Percentiles rank a stretch among this genome's conserved stretches.
These are phyloP conservation scores for Dendronephthya gigantea DNA, from an alignment of 64 coral and sea anemone genomes.

Conservation along the genomic window DNA sequence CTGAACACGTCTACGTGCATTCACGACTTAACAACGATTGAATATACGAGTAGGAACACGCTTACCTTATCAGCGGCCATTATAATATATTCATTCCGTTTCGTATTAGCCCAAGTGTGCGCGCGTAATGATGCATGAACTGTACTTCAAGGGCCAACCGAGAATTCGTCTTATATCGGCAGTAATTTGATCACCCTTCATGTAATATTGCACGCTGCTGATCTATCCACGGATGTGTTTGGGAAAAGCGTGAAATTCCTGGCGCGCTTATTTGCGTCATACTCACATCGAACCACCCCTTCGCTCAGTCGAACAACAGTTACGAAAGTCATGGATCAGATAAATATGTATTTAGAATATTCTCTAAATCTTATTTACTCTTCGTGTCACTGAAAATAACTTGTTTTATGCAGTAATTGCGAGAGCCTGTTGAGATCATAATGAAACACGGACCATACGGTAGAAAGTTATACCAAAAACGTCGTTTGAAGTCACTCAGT, in stretches of 20 bases:
- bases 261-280: not conserved
- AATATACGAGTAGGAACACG: not conserved
- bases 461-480: too few relatives aligned
- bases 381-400: too few relatives aligned
- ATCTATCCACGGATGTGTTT: not conserved
- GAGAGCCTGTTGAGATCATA: too few relatives aligned
- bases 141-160: not conserved
- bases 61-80: not conserved
- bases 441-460: too few relatives aligned
- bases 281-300: not conserved
- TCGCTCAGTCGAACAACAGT: too few relatives aligned
- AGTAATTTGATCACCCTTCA: not conserved
- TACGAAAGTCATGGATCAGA: too few relatives aligned
- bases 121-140: not conserved
- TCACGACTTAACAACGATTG: not conserved
- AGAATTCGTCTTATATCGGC: not conserved
- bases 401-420: too few relatives aligned
- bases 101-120: not conserved
- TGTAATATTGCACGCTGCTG: not conserved
- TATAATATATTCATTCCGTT: slow-evolving; percentile 5
- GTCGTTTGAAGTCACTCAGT: too few relatives aligned
- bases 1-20: not conserved
- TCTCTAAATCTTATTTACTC: too few relatives aligned
- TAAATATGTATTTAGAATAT: too few relatives aligned
- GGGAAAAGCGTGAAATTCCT: not conserved